Evolutionary conservation across 2,888 invertebrate genomes (phyloP).

Genomic region (Argyresthia goedartella): DNA sequence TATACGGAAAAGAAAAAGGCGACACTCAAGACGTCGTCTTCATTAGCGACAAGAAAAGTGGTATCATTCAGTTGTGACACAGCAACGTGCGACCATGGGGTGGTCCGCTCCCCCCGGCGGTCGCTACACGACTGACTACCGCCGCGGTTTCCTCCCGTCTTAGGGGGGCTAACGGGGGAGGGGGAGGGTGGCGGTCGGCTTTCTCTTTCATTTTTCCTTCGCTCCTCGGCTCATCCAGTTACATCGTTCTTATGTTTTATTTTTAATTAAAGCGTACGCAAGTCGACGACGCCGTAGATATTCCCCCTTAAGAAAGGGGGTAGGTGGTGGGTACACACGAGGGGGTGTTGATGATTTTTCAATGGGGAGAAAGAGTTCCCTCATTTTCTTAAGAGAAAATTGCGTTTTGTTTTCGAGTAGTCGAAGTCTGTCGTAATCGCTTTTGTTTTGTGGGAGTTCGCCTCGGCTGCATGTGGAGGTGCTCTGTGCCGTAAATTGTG

Average conservation of each 20-base stretch:
- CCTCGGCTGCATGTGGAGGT: constrained; percentile 54
- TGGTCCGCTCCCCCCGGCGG: constrained; percentile 53
- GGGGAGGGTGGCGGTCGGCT: constrained; percentile 49
- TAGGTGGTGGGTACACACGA: constrained; percentile 51
- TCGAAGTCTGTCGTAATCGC: constrained; percentile 70
- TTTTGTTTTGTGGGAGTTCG: constrained; percentile 64
- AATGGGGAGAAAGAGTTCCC: constrained; percentile 72
- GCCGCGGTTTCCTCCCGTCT: constrained; percentile 39
- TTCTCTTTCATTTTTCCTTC: constrained; percentile 72
- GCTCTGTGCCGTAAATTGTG: constrained; percentile 49
- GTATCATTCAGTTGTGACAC: constrained; percentile 66
- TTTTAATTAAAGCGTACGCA: constrained; percentile 73
- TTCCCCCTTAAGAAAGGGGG: constrained; percentile 43
- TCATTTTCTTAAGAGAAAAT: constrained; percentile 73
- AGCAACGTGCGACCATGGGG: constrained; percentile 41
- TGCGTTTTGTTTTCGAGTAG: constrained; percentile 72
- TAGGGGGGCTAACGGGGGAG: constrained; percentile 25
- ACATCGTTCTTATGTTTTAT: constrained; percentile 73
- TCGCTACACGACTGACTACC: constrained; percentile 59
- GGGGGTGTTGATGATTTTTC: constrained; percentile 71
- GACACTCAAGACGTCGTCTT: constrained; percentile 60
- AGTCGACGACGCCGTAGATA: constrained; percentile 69
- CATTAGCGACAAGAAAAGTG: constrained; percentile 70
- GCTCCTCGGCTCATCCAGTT: constrained; percentile 72
- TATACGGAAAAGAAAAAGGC: constrained; percentile 40